Evolutionary conservation across 2,113 vertebrate species (phyloP), one percentile per base, ranked within the genome.

Genomic region (Pachyramphus minor): DNA sequence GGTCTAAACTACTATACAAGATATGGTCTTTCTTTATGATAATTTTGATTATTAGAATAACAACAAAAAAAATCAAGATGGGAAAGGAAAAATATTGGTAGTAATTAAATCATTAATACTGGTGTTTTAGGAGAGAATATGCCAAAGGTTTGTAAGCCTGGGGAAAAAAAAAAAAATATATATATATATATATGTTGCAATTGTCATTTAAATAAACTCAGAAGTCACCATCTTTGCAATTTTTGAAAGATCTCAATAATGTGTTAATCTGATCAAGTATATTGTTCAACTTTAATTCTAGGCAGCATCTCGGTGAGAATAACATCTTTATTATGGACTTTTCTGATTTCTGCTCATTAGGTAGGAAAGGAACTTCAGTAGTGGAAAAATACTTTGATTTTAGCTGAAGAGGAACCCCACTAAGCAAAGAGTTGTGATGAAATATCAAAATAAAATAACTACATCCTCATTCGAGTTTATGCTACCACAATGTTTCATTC

Each of bases 351-450:
- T 87, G n/a, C 31, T 84, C 37, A 49, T 84, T 89, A 53, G 58
- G 14, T 41, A 88, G 52, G 60, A 78, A 90, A 92, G 39, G 7
- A 83, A 90, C 50, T 64, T 87, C n/a, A 53, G 41, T 11, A 84
- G 64, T 35, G 37, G 82, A 87, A 92, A 93, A 93, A 92, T 75
- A 71, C 41, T 80, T 90, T 31, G 44, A 85, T 86, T 96, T 90
- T 64, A 90, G 37, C 33, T 87, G 83, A 96, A 93, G 68, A 94
- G 75, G 76, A 96, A 63, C 50, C 72, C 79, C 25, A 85, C 75
- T 74, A 94, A 94, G 55, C 39, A 78, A 80, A 80, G 55, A 74
- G 21, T 49, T 77, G 47, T 39, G 53, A 66, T 59, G 75, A 88
- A 94, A 90, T n/a, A 68, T 23, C 44, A 81, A 90, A 94, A 85